Evolutionary conservation across 2,888 invertebrate species (phyloP).

Genomic region (Amblyteles armatorius): DNA sequence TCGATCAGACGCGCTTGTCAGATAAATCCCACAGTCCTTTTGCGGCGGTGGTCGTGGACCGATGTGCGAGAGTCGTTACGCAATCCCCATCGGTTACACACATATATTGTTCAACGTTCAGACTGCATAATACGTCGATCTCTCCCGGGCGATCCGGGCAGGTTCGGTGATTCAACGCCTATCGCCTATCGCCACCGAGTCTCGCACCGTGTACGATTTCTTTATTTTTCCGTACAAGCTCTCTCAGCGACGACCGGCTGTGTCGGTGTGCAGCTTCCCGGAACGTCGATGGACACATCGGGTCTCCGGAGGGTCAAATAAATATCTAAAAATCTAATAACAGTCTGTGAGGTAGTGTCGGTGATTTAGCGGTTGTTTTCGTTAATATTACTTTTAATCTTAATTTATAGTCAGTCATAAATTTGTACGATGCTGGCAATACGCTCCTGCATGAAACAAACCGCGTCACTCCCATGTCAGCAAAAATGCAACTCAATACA

Average conservation of each 20-base stretch:
- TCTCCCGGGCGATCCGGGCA: neutral
- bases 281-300: neutral
- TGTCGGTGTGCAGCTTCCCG: conserved; percentile 13
- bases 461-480: too few relatives aligned
- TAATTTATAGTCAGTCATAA: too few relatives aligned
- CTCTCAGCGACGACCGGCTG: conserved; percentile 11
- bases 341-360: neutral
- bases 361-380: too few relatives aligned
- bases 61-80: conserved; percentile 58
- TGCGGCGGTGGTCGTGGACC: conserved; percentile 11
- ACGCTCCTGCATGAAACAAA: too few relatives aligned
- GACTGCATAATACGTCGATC: conserved; percentile 41
- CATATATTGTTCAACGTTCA: conserved; percentile 39
- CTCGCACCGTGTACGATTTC: neutral
- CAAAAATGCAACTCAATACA: too few relatives aligned
- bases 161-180: conserved; percentile 21
- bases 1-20: conserved; percentile 50
- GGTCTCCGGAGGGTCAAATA: conserved; percentile 4
- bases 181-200: neutral
- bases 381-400: too few relatives aligned
- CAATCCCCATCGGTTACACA: conserved; percentile 44
- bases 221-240: conserved; percentile 1
- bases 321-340: neutral
- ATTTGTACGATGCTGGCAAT: too few relatives aligned
- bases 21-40: conserved; percentile 55